phyloP scores from a whole-genome alignment of 2,113 vertebrate genomes.

The Sarotherodon lohbergeri region DNA sequence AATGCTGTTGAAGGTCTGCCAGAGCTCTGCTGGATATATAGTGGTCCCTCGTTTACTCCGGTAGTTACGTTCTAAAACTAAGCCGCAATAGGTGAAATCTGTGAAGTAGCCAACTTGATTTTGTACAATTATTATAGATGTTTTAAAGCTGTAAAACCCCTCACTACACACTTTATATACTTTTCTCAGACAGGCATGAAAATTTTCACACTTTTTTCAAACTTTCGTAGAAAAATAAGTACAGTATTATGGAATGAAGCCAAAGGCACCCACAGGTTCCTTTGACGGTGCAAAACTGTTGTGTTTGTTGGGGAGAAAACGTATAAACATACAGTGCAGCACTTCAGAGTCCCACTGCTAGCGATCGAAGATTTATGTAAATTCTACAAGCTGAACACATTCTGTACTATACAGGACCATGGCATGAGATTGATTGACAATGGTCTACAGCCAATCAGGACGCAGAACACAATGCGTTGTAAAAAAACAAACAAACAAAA shows the following conservation, averaged over 20 bases:
- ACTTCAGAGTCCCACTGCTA: neutral
- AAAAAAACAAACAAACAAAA: neutral
- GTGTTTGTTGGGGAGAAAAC: neutral
- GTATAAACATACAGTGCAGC: neutral
- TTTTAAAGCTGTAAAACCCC: neutral
- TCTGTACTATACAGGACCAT: neutral
- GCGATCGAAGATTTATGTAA: neutral
- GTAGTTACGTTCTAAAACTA: neutral
- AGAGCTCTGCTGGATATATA: neutral
- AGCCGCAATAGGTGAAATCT: neutral
- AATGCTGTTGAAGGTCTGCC: neutral
- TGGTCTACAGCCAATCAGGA: neutral
- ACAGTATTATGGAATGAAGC: neutral
- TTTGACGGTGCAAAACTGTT: neutral
- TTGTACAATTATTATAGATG: neutral
- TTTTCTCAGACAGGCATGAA: neutral
- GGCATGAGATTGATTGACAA: neutral
- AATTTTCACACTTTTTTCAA: neutral
- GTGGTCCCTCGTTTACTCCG: neutral
- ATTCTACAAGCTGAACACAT: neutral
- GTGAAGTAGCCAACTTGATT: neutral
- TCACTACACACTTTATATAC: too few relatives aligned
- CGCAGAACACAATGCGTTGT: neutral
- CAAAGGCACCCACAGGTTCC: neutral
- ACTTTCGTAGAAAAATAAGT: neutral